phyloP scores from a whole-genome alignment of 2,797 vertebrate genomes.

The Malurus leucopterus region DNA sequence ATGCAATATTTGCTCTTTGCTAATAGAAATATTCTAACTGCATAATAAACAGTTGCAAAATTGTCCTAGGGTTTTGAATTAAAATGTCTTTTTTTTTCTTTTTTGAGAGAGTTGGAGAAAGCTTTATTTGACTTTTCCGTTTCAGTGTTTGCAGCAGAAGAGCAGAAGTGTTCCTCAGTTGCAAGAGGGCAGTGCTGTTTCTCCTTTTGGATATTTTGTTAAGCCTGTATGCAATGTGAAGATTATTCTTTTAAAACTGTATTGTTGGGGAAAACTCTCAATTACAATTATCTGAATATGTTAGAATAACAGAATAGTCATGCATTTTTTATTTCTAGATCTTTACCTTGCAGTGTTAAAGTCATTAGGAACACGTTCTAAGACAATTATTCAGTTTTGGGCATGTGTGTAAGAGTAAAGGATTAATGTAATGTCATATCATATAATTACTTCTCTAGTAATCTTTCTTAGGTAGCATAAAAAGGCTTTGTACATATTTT shows the following conservation, averaged over 20 bases:
- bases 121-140: not conserved
- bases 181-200: not conserved
- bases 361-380: not conserved
- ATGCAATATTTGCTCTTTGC: not conserved
- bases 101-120: not conserved
- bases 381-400: not conserved
- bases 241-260: not conserved
- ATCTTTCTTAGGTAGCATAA: not conserved
- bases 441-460: not conserved
- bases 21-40: not conserved
- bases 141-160: not conserved
- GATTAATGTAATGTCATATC: not conserved
- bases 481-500: not conserved
- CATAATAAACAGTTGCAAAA: not conserved
- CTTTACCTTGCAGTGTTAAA: not conserved
- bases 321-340: not conserved
- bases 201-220: not conserved
- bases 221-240: not conserved
- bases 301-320: not conserved
- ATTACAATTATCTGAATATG: not conserved
- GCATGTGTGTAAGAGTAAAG: not conserved
- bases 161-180: not conserved
- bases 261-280: not conserved
- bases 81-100: not conserved
- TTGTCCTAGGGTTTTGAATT: not conserved